Evolutionary conservation across 2,888 invertebrate genomes (phyloP).

Genomic region (Lithophane ornitopus): DNA sequence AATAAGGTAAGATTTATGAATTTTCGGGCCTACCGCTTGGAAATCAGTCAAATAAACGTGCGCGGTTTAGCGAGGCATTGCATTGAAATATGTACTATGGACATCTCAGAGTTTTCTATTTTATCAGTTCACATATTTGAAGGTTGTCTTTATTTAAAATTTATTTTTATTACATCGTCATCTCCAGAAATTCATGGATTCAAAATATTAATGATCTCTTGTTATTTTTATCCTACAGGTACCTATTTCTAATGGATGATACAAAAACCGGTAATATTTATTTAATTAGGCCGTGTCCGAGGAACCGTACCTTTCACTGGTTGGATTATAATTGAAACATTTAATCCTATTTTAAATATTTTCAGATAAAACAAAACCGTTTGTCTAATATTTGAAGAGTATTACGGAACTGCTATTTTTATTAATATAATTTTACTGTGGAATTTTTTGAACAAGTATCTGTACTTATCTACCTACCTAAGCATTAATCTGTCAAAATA

Average conservation of each 20-base stretch:
- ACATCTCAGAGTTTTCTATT: neutral
- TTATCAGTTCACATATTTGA: neutral
- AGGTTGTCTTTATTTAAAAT: neutral
- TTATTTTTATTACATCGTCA: slow-evolving; percentile 2
- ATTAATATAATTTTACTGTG: slow-evolving; percentile 2
- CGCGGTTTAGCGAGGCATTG: neutral
- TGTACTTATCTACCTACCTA: neutral
- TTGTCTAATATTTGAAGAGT: slow-evolving; percentile 21
- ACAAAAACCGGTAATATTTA: slow-evolving; percentile 21
- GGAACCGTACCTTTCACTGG: slow-evolving; percentile 4
- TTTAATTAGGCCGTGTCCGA: slow-evolving; percentile 22
- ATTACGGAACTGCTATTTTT: neutral
- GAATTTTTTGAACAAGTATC: neutral
- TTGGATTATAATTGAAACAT: slow-evolving; percentile 25
- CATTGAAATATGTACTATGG: neutral
- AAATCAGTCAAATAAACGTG: neutral
- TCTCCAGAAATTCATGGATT: neutral
- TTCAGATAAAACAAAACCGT: slow-evolving; percentile 30
- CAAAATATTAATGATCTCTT: slow-evolving; percentile 3
- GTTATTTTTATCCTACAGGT: neutral
- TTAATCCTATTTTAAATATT: slow-evolving; percentile 32
- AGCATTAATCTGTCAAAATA: slow-evolving; percentile 1
- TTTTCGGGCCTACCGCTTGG: neutral
- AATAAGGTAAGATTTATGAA: neutral
- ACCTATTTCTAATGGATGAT: neutral